Base-by-base conservation (phyloP, 2,797 vertebrate genomes). In the Enoplosus armatus region DNA sequence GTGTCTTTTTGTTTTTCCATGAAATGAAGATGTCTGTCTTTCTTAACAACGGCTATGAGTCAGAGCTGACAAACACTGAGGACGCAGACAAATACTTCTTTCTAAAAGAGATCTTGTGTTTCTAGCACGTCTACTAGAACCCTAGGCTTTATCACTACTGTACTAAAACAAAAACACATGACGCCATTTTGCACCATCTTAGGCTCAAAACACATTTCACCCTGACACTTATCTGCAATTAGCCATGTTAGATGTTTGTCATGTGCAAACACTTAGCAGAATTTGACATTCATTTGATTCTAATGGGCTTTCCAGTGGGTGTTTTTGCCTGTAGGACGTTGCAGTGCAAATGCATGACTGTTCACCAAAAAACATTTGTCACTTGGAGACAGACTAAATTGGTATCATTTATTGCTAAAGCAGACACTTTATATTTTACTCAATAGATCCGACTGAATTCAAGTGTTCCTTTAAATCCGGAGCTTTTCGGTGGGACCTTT, bases 261-360 rank as follows among this genome's bases (percentile, higher is more conserved):
- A 89, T 84, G 80, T 85, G 91, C 85, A 86, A 90, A 90, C 86
- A 89, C 80, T 85, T 82, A 72, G 85, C 72, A 80, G 77, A 72
- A 77, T 85, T 83, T 84, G 86, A 86, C 85, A 84, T 85, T 88
- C 78, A 81, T 89, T 88, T 86, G 75, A 87, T 85, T 85, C 78
- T 85, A 88, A 91, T 88, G 81, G 87, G 77, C 69, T 83, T 88
- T 90, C 79, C 85, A 80, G 85, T 84, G 64, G 87, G 73, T 73
- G 70, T 84, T 82, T n/a, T 76, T 76, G 84, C 83, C 85, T 77
- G 84, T 68, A 82, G 84, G 81, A 82, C 70, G 79, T 61, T 72
- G 66, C 83, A 63, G 60, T 9, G 56, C 58, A 41, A 87, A 85
- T 48, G 51, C 75, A 80, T 50, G 67, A 80, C 68, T 81, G 39